Evolutionary conservation across 2,113 vertebrate species (phyloP).

Genomic region (Paramormyrops kingsleyae): DNA sequence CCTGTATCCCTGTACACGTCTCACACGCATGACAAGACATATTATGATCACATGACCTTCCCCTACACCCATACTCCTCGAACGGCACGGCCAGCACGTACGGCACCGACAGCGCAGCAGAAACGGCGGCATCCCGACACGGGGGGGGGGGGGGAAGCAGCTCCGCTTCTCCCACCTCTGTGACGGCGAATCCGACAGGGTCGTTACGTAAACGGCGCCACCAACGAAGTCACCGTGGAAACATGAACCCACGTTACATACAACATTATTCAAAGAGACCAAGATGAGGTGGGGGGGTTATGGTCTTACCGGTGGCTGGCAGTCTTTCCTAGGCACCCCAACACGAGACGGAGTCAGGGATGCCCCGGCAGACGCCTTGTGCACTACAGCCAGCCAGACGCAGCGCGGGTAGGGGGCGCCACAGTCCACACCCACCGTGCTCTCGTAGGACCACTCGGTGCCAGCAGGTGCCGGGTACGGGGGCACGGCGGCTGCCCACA

Average conservation of each 20-base stretch:
- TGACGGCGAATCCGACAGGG: neutral
- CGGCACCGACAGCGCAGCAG: too few species aligned
- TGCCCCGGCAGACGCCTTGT: constrained; percentile 32
- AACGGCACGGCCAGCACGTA: neutral
- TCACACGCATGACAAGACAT: neutral
- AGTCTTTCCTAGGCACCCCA: constrained; percentile 16
- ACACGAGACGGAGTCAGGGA: constrained; percentile 21
- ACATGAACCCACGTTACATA: neutral
- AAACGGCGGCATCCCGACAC: neutral
- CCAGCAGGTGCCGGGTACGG: constrained; percentile 39
- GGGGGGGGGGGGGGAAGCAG: neutral
- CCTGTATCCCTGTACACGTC: neutral
- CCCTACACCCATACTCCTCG: neutral
- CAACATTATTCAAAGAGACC: neutral
- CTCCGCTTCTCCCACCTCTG: neutral
- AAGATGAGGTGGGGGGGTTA: neutral
- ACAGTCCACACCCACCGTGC: constrained; percentile 83
- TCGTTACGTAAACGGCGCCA: neutral
- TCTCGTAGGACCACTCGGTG: constrained; percentile 73
- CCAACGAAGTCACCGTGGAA: neutral
- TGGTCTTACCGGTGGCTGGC: constrained; percentile 52
- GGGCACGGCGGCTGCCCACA: constrained; percentile 51
- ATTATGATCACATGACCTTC: neutral
- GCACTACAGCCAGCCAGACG: constrained; percentile 80
- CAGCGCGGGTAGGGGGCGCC: constrained; percentile 84